Evolutionary conservation across 2,888 invertebrate genomes (phyloP), one percentile per base, ranked within the genome.

Genomic region (Xanthia icteritia): DNA sequence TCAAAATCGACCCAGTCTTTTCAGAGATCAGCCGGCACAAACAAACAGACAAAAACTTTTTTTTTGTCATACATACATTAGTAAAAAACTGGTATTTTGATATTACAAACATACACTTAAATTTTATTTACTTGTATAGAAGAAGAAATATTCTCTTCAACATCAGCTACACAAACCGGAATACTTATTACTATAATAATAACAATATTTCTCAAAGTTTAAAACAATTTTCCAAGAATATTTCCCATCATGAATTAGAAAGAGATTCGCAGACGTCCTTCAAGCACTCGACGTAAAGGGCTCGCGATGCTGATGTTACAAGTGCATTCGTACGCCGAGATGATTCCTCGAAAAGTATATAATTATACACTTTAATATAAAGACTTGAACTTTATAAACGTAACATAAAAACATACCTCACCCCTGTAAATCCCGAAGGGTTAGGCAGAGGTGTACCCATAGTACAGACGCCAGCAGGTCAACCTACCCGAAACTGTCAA

Each of bases 221-320:
- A 27, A 56, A 79, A 64, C 15, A 58, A 39, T 65, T 69, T 65
- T 54, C 56, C 23, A 13, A 64, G 77, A 80, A 83, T 77, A 64
- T 69, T 51, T 77, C 23, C n/a, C 36, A 20, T 31, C 9, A 31
- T 39, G 17, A 78, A 63, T 56, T 23, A 8, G 2, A 2, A 58
- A 71, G 9, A 70, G 45, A 51, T 54, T 79, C 27, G 9, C 58
- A 72, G 72, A 39, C 79, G 66, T 79, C n/a, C 79, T 83, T 83
- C 51, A 80, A 58, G 15, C 66, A 3, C 48, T 72, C 11, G n/a
- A 63, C 27, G 11, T 9, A 13, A 56, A 69, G 70, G 31, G 65
- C 54, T 65, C 15, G 45, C 20, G 51, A 20, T 20, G 6, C 20
- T 61, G 15, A 13, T n/a, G 39, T 51, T 66, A 51, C 45, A 39